A percentile compares a stretch with the other conserved stretches of the same genome.
phyloP scores from a whole-genome alignment of 1,140 invertebrate species.

The Drosophila albomicans region DNA sequence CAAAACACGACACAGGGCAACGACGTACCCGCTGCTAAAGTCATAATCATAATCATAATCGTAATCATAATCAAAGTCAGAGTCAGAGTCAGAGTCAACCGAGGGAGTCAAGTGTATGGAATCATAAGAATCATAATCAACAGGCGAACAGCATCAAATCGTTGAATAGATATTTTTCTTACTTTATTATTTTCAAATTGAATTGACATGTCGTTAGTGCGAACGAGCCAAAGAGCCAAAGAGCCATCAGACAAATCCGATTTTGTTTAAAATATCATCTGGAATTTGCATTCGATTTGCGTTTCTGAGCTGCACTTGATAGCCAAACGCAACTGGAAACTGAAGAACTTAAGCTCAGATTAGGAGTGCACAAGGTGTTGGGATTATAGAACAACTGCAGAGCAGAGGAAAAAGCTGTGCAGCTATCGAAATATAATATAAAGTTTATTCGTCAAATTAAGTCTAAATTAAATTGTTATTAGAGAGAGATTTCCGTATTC shows the following conservation, averaged over 20 bases:
- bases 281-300: slow-evolving; percentile 73
- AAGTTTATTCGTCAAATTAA: no score
- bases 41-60: slow-evolving; percentile 81
- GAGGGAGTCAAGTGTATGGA: slow-evolving; percentile 3
- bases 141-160: slow-evolving; percentile 41
- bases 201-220: slow-evolving; percentile 73
- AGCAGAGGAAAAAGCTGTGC: neutral
- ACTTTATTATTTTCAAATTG: slow-evolving; percentile 79
- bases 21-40: slow-evolving; percentile 50
- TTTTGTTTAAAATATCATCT: slow-evolving; percentile 68
- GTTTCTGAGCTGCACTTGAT: slow-evolving; percentile 10
- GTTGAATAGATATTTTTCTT: slow-evolving; percentile 62
- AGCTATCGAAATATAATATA: no score
- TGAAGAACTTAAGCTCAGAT: slow-evolving; percentile 7
- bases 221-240: neutral
- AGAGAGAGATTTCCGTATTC: no score
- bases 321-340: neutral
- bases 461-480: no score
- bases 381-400: slow-evolving; percentile 1
- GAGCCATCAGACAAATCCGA: slow-evolving; percentile 72
- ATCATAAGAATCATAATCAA: slow-evolving; percentile 66
- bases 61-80: slow-evolving; percentile 51
- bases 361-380: neutral
- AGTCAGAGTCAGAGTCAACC: slow-evolving; percentile 20
- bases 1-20: slow-evolving; percentile 71